These are phyloP conservation scores for Leptopilina syphax DNA, from an alignment of 2,888 invertebrate genomes.

Conservation along the genomic window DNA sequence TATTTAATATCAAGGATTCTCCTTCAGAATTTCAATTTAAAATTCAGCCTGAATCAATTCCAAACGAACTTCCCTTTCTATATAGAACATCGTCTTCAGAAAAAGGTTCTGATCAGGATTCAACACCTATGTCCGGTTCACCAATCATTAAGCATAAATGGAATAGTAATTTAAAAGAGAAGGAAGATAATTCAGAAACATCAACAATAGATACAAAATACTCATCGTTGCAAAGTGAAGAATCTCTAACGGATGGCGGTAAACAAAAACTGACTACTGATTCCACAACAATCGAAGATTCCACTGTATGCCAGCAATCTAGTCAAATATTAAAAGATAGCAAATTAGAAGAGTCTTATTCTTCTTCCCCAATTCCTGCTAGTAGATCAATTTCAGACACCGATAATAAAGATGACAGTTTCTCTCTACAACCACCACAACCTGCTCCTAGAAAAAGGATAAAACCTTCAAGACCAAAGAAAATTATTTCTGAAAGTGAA, in stretches of 20 bases:
- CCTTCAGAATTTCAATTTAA: conserved; percentile 87
- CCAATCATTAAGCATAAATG: conserved; percentile 66
- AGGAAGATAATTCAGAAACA: conserved; percentile 61
- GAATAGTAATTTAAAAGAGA: conserved; percentile 7
- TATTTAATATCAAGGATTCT: conserved; percentile 81
- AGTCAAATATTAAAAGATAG: conserved; percentile 56
- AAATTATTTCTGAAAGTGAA: conserved; percentile 87
- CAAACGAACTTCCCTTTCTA: conserved; percentile 79
- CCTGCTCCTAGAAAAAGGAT: conserved; percentile 73
- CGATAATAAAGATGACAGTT: conserved; percentile 67
- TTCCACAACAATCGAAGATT: conserved; percentile 54
- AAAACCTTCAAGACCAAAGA: conserved; percentile 75
- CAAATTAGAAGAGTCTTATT: conserved; percentile 47
- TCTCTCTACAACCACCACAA: conserved; percentile 64
- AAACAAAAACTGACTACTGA: conserved; percentile 66
- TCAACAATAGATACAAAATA: conserved; percentile 57
- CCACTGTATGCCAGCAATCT: conserved; percentile 58
- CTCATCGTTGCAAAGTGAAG: conserved; percentile 53
- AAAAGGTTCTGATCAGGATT: conserved; percentile 66
- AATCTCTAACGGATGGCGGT: conserved; percentile 66
- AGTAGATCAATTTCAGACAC: conserved; percentile 72
- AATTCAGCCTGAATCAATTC: conserved; percentile 80
- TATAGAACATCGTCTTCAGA: conserved; percentile 76
- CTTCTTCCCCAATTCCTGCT: conserved; percentile 63
- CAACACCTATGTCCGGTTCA: conserved; percentile 57